phyloP scores from a whole-genome alignment of 1,140 invertebrate species.

The Mamestra configurata region DNA sequence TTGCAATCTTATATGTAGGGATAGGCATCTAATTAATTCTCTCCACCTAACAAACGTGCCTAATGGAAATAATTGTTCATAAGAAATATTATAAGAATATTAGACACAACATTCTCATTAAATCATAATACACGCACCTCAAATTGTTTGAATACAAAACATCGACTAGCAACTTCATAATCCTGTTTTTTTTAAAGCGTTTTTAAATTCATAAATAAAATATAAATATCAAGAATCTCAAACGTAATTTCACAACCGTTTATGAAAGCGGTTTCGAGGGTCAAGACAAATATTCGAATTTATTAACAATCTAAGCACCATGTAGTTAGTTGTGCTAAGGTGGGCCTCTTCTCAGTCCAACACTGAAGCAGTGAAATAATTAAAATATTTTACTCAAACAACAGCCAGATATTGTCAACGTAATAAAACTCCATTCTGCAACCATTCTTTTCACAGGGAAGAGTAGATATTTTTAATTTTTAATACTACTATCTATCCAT shows the following conservation, averaged over 20 bases:
- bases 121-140: slow-evolving; percentile 45
- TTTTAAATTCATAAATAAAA: slow-evolving; percentile 47
- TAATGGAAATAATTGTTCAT: slow-evolving; percentile 57
- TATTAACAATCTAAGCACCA: slow-evolving; percentile 80
- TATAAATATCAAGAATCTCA: slow-evolving; percentile 66
- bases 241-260: slow-evolving; percentile 84
- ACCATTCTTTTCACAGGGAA: slow-evolving; percentile 58
- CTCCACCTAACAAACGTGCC: slow-evolving; percentile 62
- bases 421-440: slow-evolving; percentile 41
- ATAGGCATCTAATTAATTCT: slow-evolving; percentile 67
- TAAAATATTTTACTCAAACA: slow-evolving; percentile 2
- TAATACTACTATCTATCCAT: slow-evolving; percentile 68
- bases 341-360: slow-evolving; percentile 65
- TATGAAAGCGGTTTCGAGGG: slow-evolving; percentile 67
- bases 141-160: slow-evolving; percentile 45
- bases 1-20: slow-evolving; percentile 65
- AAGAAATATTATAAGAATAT: slow-evolving; percentile 45
- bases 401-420: slow-evolving; percentile 24
- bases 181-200: slow-evolving; percentile 61
- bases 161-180: slow-evolving; percentile 70
- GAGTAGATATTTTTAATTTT: slow-evolving; percentile 59
- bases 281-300: slow-evolving; percentile 64
- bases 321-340: slow-evolving; percentile 76
- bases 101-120: slow-evolving; percentile 35
- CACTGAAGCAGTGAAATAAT: slow-evolving; percentile 34